Percentiles rank a stretch among this genome's conserved stretches.
Conservation (phyloP, 2,888 invertebrate species). For the Apoda limacodes region DNA sequence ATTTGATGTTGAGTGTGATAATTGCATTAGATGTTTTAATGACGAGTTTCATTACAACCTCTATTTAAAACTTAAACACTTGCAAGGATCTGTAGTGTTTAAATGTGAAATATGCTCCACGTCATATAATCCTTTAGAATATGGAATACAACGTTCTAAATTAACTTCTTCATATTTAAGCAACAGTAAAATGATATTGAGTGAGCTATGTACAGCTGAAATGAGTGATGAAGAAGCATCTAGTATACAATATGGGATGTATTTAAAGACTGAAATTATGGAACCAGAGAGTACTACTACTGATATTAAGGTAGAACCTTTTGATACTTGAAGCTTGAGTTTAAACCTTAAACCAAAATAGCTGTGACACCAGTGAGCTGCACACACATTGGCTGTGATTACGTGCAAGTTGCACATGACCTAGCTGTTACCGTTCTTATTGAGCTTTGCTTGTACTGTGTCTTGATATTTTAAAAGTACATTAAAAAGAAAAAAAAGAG, state of each 20-base stretch:
- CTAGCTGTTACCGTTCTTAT: too few relatives aligned
- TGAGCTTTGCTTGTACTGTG: too few relatives aligned
- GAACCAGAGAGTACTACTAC: slow-evolving; percentile 38
- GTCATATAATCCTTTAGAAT: slow-evolving; percentile 38
- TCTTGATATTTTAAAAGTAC: too few relatives aligned
- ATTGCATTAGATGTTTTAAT: slow-evolving; percentile 40
- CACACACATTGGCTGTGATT: too few relatives aligned
- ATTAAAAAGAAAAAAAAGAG: too few relatives aligned
- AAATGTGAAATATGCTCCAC: slow-evolving; percentile 34
- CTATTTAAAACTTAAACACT: slow-evolving; percentile 32
- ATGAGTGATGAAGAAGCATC: slow-evolving; percentile 43
- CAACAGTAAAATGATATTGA: slow-evolving; percentile 40
- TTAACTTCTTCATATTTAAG: slow-evolving; percentile 21
- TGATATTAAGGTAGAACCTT: slow-evolving; percentile 25
- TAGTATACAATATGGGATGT: slow-evolving; percentile 26
- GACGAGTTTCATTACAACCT: slow-evolving; percentile 29
- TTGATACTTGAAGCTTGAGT: slow-evolving; percentile 18
- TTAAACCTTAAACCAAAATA: too few relatives aligned
- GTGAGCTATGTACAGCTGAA: slow-evolving; percentile 47
- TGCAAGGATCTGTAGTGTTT: slow-evolving; percentile 33
- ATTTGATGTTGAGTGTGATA: slow-evolving; percentile 38
- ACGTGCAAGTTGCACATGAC: too few relatives aligned
- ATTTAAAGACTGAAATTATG: too few relatives aligned
- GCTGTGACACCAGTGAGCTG: too few relatives aligned
- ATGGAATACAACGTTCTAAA: slow-evolving; percentile 36